A percentile compares a stretch with the other conserved stretches of the same genome.
Evolutionary conservation across 2,113 vertebrate species (phyloP).

Genomic region (Ranitomeya variabilis): DNA sequence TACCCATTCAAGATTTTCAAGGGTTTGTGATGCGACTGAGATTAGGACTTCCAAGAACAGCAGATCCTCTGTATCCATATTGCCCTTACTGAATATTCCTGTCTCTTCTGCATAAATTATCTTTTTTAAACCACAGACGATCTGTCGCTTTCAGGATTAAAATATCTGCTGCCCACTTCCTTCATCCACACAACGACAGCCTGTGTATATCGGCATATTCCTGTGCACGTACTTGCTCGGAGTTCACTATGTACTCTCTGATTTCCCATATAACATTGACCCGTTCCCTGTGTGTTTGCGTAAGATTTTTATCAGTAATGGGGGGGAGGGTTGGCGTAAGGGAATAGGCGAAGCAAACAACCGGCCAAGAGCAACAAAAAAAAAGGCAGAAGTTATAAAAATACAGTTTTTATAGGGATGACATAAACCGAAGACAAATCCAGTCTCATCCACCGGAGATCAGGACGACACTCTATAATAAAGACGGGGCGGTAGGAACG

Average conservation of each 20-base stretch:
- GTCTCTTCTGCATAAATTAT: neutral
- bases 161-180: neutral
- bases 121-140: neutral
- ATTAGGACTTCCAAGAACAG: neutral
- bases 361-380: accelerated
- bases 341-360: neutral
- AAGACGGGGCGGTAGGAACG: neutral
- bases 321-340: neutral
- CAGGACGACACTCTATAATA: too few relatives aligned
- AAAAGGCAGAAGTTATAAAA: neutral
- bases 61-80: neutral
- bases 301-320: neutral
- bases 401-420: neutral
- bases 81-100: neutral
- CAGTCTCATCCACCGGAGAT: neutral
- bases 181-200: neutral
- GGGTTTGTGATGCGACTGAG: neutral
- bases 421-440: neutral
- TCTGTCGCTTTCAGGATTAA: neutral
- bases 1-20: neutral
- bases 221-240: neutral
- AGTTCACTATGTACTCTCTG: slow-evolving; percentile 4
- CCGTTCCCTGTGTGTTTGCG: slow-evolving; percentile 19
- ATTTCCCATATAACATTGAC: slow-evolving; percentile 16
- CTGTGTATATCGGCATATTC: neutral